Evolutionary conservation across 2,888 invertebrate species (phyloP).

Genomic region (Laothoe populi): DNA sequence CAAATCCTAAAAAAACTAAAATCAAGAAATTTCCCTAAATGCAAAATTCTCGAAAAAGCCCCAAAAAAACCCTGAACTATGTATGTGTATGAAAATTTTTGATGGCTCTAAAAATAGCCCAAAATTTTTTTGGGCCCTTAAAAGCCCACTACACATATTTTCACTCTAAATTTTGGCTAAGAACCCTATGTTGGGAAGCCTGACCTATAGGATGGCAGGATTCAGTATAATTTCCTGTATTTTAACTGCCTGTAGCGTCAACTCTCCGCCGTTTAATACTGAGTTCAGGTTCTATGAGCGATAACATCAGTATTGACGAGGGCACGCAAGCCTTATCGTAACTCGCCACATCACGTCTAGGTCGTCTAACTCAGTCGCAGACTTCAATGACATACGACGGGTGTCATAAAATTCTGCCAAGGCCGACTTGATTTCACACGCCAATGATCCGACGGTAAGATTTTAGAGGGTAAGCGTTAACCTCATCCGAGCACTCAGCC

Average conservation of each 20-base stretch:
- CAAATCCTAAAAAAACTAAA: too few relatives aligned
- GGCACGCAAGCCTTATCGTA: constrained; percentile 22
- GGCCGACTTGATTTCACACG: constrained; percentile 29
- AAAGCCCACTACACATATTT: too few relatives aligned
- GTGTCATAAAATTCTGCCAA: constrained; percentile 28
- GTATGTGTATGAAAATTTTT: too few relatives aligned
- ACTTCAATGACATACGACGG: constrained; percentile 28
- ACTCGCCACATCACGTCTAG: constrained; percentile 24
- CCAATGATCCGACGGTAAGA: constrained; percentile 15
- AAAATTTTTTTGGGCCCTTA: too few relatives aligned
- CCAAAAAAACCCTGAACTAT: too few relatives aligned
- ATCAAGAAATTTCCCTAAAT: too few relatives aligned
- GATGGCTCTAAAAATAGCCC: too few relatives aligned
- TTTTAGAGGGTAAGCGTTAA: constrained; percentile 21
- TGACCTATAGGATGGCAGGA: too few relatives aligned
- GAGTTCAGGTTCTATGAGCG: background rate
- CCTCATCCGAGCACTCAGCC: constrained; percentile 7
- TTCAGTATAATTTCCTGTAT: background rate
- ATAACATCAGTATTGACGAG: constrained; percentile 4
- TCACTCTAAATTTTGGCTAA: too few relatives aligned
- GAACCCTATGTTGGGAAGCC: too few relatives aligned
- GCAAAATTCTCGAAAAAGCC: too few relatives aligned
- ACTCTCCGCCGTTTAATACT: background rate
- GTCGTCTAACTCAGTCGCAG: constrained; percentile 15
- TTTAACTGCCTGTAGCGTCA: background rate